Evolutionary conservation across 2,113 vertebrate species (phyloP).

Genomic region (Mesitornis unicolor): DNA sequence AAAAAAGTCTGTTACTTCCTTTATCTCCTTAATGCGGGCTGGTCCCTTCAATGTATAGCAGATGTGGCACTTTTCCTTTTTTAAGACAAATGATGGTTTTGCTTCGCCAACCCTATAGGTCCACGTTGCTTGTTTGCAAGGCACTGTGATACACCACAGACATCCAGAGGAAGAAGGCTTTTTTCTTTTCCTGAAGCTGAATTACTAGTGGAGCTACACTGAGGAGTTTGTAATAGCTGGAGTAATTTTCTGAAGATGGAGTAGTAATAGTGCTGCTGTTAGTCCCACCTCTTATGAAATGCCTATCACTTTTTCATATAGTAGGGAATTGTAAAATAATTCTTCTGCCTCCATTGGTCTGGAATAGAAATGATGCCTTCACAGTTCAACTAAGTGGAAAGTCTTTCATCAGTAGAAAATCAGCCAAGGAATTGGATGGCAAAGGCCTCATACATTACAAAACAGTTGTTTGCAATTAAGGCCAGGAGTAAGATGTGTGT

Average conservation of each 20-base stretch:
- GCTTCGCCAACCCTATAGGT: neutral
- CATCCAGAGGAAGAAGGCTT: neutral
- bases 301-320: neutral
- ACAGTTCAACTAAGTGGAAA: conserved; percentile 60
- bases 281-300: neutral
- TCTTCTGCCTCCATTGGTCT: conserved; percentile 20
- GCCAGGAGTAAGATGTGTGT: conserved; percentile 14
- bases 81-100: neutral
- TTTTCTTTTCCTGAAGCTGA: neutral
- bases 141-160: neutral
- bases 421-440: conserved; percentile 41
- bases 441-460: conserved; percentile 36
- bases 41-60: neutral
- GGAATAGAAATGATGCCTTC: conserved; percentile 29
- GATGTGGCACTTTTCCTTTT: neutral
- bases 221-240: neutral
- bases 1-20: neutral
- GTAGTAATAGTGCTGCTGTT: neutral
- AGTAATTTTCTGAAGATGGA: conserved; percentile 21
- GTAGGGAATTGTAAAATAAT: conserved; percentile 31
- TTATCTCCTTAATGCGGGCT: neutral
- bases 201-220: neutral
- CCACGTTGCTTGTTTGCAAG: neutral
- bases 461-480: conserved; percentile 60
- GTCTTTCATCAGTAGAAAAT: conserved; percentile 51